phyloP scores from a whole-genome alignment of 2,888 invertebrate genomes.

The Noctua janthe region DNA sequence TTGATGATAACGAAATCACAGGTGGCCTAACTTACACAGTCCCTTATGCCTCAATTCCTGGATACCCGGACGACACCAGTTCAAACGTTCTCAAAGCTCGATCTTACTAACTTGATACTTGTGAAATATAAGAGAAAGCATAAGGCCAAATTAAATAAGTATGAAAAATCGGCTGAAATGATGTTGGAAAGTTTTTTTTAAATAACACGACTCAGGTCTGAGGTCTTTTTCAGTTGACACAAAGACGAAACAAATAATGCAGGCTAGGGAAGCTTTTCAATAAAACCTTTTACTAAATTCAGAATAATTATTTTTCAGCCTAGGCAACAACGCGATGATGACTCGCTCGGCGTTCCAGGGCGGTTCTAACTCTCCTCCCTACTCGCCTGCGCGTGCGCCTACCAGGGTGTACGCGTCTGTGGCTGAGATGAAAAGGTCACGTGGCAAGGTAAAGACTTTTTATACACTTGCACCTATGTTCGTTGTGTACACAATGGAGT shows the following conservation, averaged over 20 bases:
- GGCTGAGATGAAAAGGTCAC: constrained; percentile 97
- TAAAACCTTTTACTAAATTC: not conserved
- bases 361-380: constrained; percentile 91
- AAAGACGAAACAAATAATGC: not conserved
- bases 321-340: constrained; percentile 92
- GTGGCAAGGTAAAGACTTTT: constrained; percentile 91
- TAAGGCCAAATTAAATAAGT: too few relatives aligned
- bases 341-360: constrained; percentile 94
- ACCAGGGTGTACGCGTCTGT: constrained; percentile 97
- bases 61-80: not conserved
- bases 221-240: not conserved
- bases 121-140: too few relatives aligned
- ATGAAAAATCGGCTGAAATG: not conserved
- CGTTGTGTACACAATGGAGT: not conserved
- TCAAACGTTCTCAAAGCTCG: not conserved
- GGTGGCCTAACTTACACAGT: too few relatives aligned
- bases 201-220: too few relatives aligned
- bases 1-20: not conserved
- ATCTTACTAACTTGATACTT: too few relatives aligned
- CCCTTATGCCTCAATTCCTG: not conserved
- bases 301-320: constrained; percentile 69
- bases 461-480: not conserved
- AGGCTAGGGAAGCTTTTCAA: not conserved
- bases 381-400: constrained; percentile 92
- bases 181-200: not conserved